Evolutionary conservation across 1,140 invertebrate genomes (phyloP), one percentile per base, ranked within the genome.

Genomic region (Frieseomelitta varia): DNA sequence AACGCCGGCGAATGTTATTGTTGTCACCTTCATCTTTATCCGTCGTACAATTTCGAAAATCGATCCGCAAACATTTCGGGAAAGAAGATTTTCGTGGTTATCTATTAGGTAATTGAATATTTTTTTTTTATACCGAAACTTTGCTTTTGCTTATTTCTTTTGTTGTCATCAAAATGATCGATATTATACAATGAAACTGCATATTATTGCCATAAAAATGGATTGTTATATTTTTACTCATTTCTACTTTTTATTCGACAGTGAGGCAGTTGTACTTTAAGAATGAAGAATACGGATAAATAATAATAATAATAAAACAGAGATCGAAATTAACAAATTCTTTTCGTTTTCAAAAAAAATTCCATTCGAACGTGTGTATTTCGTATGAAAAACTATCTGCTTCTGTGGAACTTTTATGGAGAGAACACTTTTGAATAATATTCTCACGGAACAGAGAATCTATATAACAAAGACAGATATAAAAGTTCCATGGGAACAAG

Each of bases 151-250:
- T 47, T n/a, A 51, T 15, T n/a, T 75, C n/a, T 65, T 39, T 1
- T 30, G 51, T 67, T 56, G 27, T 30, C 61, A 67, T 27, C 51
- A 21, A 51, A 74, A 67, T 81, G 34, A 81, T 72, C 72, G 51
- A 30, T 19, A 56, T 81, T 61, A n/a, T n/a, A 63, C 72, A 67
- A 75, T 56, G 80, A 30, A 68, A 81, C 67, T 61, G 71, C 51
- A 71, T 39, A 10, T 51, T 61, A 2, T 61, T 12, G 12, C 24
- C 24, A n/a, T 58, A 24, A 21, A n/a, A 58, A 61, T 30, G 63
- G n/a, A 30, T 34, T 75, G 67, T 67, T 30, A 47, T 51, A 27
- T 73, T 14, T 30, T 27, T 39, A 39, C 19, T 27, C 17, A 6
- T 24, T n/a, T 24, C n/a, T 39, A 39, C 47, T 55, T 65, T 65